Evolutionary conservation across 2,797 vertebrate species (phyloP).

Genomic region (Trachurus trachurus): DNA sequence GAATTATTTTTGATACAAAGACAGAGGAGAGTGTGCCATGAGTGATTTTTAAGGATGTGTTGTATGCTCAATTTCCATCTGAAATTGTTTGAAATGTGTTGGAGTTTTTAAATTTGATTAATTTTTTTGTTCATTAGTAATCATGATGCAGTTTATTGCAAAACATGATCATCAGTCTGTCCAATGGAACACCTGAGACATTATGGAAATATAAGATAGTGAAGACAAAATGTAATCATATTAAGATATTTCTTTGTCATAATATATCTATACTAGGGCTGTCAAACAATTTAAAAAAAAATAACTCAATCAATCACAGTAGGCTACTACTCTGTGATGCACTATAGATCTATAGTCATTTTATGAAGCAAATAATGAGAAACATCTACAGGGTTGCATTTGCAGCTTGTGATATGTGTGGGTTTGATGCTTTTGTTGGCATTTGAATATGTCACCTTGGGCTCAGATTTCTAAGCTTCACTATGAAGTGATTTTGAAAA

Average conservation of each 20-base stretch:
- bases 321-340: no score
- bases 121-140: neutral
- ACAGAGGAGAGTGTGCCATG: neutral
- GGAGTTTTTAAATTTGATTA: neutral
- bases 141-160: neutral
- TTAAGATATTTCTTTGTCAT: no score
- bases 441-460: neutral
- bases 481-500: no score
- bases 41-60: slow-evolving; percentile 1
- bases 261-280: no score
- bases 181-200: neutral
- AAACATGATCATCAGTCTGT: neutral
- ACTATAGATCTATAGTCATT: no score
- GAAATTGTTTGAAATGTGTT: neutral
- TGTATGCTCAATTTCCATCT: neutral
- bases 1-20: neutral
- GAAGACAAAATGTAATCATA: no score
- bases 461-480: no score
- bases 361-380: no score
- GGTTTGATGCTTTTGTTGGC: neutral
- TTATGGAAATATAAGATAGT: no score
- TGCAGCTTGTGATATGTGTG: neutral
- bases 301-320: no score
- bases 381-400: no score
- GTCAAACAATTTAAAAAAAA: no score